Evolutionary conservation across 1,140 invertebrate species (phyloP).

Genomic region (Drosophila mauritiana): DNA sequence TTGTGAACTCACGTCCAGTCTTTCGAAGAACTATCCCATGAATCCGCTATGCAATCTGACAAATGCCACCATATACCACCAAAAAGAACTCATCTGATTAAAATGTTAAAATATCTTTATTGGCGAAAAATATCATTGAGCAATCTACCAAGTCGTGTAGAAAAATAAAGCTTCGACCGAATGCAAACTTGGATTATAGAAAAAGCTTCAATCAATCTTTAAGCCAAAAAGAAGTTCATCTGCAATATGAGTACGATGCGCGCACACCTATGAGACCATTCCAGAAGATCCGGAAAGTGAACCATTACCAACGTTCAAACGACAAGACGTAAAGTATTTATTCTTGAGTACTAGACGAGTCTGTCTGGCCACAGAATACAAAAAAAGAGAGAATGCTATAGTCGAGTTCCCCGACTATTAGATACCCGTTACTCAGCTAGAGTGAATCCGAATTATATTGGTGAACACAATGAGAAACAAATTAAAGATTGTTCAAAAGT

Average conservation of each 20-base stretch:
- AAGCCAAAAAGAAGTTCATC: constrained; percentile 19
- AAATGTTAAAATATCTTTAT: neutral
- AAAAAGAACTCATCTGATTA: neutral
- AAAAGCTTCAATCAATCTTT: constrained; percentile 12
- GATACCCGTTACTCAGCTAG: too few relatives aligned
- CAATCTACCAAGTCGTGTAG: neutral
- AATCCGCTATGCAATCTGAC: constrained; percentile 2
- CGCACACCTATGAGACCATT: constrained; percentile 90
- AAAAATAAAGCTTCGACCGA: neutral
- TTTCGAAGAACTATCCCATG: constrained; percentile 12
- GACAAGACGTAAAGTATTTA: constrained; percentile 56
- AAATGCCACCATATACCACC: neutral
- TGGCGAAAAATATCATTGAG: neutral
- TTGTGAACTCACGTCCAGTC: constrained; percentile 45
- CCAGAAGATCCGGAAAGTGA: constrained; percentile 88
- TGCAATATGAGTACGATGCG: constrained; percentile 74
- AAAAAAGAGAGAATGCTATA: too few relatives aligned
- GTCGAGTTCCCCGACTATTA: too few relatives aligned
- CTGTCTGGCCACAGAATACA: too few relatives aligned
- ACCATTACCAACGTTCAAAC: constrained; percentile 86
- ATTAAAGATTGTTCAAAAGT: too few relatives aligned
- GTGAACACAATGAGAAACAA: too few relatives aligned
- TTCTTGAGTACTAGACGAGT: too few relatives aligned
- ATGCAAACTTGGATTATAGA: neutral
- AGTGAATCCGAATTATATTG: too few relatives aligned